Percentiles rank a stretch among this genome's conserved stretches.
phyloP scores from a whole-genome alignment of 2,113 vertebrate species.

The Bufo gargarizans region DNA sequence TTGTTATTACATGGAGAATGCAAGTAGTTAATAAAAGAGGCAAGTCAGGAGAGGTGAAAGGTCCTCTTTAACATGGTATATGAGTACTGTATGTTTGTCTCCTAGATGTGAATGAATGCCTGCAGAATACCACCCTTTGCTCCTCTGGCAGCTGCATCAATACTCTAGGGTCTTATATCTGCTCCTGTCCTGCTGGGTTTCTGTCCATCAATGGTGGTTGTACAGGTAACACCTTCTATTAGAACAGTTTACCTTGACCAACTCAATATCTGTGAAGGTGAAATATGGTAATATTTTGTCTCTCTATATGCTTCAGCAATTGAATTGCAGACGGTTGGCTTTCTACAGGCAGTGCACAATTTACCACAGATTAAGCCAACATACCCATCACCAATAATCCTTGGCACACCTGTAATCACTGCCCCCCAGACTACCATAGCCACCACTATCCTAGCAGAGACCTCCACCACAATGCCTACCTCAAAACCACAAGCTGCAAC shows the following conservation, averaged over 20 bases:
- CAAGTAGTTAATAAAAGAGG: too few relatives aligned
- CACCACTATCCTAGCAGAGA: not conserved
- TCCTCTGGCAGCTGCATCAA: slow-evolving; percentile 35
- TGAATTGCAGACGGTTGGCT: slow-evolving; percentile 18
- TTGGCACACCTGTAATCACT: not conserved
- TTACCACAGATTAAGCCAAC: not conserved
- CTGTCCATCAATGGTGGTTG: slow-evolving; percentile 12
- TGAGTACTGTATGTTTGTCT: not conserved
- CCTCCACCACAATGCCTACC: slow-evolving; percentile 39
- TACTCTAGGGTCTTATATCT: slow-evolving; percentile 57
- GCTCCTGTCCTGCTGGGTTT: slow-evolving; percentile 54
- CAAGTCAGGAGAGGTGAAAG: too few relatives aligned
- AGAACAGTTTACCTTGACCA: not conserved
- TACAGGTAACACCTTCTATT: slow-evolving; percentile 22
- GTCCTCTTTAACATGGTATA: not conserved
- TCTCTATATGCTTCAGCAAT: not conserved
- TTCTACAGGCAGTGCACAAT: slow-evolving; percentile 11
- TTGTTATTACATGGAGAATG: too few relatives aligned
- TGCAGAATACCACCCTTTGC: slow-evolving; percentile 49
- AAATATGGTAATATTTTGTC: not conserved
- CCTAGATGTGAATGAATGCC: slow-evolving; percentile 59
- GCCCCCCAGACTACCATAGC: not conserved
- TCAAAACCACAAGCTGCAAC: slow-evolving; percentile 26
- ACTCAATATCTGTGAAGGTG: not conserved
- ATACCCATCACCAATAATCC: not conserved